Base-by-base conservation (phyloP, 2,888 invertebrate species). In the Hydraecia micacea region DNA sequence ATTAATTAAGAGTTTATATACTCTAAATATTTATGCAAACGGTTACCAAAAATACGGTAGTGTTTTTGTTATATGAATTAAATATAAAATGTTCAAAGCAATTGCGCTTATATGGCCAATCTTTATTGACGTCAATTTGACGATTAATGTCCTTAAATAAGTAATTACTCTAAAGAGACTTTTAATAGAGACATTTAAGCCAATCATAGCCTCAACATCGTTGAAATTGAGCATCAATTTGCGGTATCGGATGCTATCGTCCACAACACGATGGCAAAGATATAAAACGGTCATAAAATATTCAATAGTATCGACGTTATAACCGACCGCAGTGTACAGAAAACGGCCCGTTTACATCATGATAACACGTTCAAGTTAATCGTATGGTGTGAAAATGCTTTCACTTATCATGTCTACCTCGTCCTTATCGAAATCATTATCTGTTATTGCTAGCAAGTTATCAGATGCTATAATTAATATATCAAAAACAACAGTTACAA, bases 361-460 rank as follows among this genome's bases (percentile, higher is more conserved):
- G 80, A 88, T 86, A 88, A 84, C 81, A 88, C 86, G 84, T 87
- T 81, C 81, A 84, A 82, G 66, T 86, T 81, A 87, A 85, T 80
- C 87, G 86, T 81, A 81, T 73, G 72, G 87, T 86, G 84, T 89
- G 88, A 89, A 89, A 89, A 88, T 88, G 84, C 86, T 89, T 89
- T 89, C 88, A 82, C 88, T 89, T 89, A 89, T 89, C 89, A 80
- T 84, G 77, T 75, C 69, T 75, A 81, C 76, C 63, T 76, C 46
- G 73, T 66, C 75, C 79, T 89, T 89, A 89, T 89, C 90, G 77
- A 81, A 81, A 82, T 85, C 46, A 81, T 85, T 89, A 89, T 88
- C 89, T 81, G 81, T 85, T 86, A 87, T 85, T 83, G 84, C 86
- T 82, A 72, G 80, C 79, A 68, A 74, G 68, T 67, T 84, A 84